These are phyloP conservation scores for Hemicordylus capensis DNA, from an alignment of 2,113 vertebrate genomes.

Conservation along the genomic window DNA sequence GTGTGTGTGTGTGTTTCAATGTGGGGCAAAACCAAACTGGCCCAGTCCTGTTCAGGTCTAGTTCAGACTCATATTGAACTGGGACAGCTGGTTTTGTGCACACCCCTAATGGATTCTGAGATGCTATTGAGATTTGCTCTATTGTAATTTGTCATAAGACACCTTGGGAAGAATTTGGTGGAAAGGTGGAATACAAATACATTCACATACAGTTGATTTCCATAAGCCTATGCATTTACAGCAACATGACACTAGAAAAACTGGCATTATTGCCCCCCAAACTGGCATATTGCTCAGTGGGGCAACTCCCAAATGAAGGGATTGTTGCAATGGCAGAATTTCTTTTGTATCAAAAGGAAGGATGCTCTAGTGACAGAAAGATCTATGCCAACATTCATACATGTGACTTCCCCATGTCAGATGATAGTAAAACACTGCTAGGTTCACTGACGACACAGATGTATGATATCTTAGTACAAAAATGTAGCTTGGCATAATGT, in stretches of 20 bases:
- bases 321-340: neutral
- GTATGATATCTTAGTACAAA: neutral
- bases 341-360: neutral
- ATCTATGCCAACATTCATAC: neutral
- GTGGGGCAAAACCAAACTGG: no score
- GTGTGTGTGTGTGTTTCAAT: no score
- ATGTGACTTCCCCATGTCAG: neutral
- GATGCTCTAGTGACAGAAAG: neutral
- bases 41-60: no score
- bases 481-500: neutral
- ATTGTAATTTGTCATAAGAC: no score
- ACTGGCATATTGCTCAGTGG: no score
- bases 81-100: no score
- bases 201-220: no score
- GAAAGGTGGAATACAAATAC: no score
- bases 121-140: no score
- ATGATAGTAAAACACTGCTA: neutral
- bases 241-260: neutral
- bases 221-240: neutral
- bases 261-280: neutral
- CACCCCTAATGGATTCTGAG: no score
- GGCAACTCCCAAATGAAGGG: neutral
- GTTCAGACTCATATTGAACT: no score
- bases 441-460: neutral
- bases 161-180: no score